phyloP scores from a whole-genome alignment of 2,888 invertebrate species.

The Diabrotica balteata region DNA sequence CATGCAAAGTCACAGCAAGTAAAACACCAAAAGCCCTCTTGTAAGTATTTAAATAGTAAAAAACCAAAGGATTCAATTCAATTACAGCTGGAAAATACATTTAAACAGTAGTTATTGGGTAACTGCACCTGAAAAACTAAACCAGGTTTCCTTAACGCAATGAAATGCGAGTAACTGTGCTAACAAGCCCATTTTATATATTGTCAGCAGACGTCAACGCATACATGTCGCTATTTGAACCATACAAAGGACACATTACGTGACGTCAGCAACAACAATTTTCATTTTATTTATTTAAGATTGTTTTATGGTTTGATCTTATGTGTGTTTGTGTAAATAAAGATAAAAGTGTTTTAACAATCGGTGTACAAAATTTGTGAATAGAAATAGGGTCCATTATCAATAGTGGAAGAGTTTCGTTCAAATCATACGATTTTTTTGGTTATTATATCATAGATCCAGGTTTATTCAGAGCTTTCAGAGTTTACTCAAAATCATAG shows the following conservation, averaged over 20 bases:
- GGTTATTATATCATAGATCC: too few relatives aligned
- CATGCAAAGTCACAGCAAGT: conserved; percentile 23
- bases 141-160: conserved; percentile 53
- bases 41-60: conserved; percentile 3
- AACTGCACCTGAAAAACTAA: conserved; percentile 49
- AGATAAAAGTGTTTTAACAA: too few relatives aligned
- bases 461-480: too few relatives aligned
- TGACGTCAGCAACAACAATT: conserved; percentile 1
- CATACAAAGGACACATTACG: background rate
- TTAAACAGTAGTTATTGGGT: conserved; percentile 34
- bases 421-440: too few relatives aligned
- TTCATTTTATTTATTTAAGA: background rate
- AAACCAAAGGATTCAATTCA: conserved; percentile 15
- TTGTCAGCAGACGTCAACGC: conserved; percentile 4
- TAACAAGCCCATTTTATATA: conserved; percentile 48
- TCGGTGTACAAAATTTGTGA: too few relatives aligned
- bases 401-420: too few relatives aligned
- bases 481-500: too few relatives aligned
- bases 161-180: conserved; percentile 49
- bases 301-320: too few relatives aligned
- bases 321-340: too few relatives aligned
- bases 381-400: too few relatives aligned
- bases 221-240: background rate
- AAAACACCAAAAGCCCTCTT: conserved; percentile 21
- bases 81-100: conserved; percentile 25